Percentiles rank a stretch among this genome's conserved stretches.
Evolutionary conservation across 64 coral and sea anemone genomes (phyloP).

Genomic region (Stichodactyla helianthus): DNA sequence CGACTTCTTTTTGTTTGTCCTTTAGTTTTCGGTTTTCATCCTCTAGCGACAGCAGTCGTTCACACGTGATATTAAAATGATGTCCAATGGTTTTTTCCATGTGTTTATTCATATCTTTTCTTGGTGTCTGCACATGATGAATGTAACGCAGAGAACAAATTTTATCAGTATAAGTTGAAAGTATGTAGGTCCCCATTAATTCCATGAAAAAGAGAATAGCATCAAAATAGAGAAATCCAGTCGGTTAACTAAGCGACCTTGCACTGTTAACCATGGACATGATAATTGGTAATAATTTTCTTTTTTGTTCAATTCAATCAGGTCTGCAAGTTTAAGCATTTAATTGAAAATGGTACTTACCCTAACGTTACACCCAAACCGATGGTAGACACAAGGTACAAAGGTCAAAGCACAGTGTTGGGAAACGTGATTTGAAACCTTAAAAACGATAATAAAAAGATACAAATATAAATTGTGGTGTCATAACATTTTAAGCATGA

Average conservation of each 20-base stretch:
- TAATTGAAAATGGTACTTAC: not conserved
- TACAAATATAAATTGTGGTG: not conserved
- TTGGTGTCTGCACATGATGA: not conserved
- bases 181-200: no score
- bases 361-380: conserved; percentile 23
- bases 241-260: no score
- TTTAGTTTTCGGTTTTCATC: not conserved
- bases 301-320: not conserved
- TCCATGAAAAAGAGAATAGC: no score
- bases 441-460: not conserved
- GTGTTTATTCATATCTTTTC: conserved; percentile 4
- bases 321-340: not conserved
- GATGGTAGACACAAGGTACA: not conserved
- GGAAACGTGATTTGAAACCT: not conserved
- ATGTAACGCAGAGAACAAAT: not conserved
- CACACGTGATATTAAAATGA: not conserved
- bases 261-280: no score
- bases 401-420: not conserved
- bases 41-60: not conserved
- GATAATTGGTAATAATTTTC: no score
- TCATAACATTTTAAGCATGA: not conserved
- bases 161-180: not conserved
- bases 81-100: not conserved
- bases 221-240: no score
- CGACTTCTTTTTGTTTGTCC: not conserved